These are phyloP conservation scores for Thymelicus acteon DNA, from an alignment of 2,888 invertebrate genomes.

Conservation along the genomic window DNA sequence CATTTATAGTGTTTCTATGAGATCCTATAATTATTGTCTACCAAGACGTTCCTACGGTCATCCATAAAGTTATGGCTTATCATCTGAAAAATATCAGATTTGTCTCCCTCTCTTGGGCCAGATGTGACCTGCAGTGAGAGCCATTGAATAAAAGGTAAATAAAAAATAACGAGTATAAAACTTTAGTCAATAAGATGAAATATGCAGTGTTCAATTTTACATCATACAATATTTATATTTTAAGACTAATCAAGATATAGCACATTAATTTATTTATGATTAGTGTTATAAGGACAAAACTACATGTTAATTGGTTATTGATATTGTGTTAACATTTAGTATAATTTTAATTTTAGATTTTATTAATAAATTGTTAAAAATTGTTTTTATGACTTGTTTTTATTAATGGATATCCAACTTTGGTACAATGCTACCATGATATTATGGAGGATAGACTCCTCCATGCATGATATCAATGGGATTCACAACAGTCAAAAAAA, in stretches of 20 bases:
- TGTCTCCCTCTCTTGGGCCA: too few species aligned
- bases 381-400: neutral
- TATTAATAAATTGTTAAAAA: slow-evolving; percentile 3
- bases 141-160: too few species aligned
- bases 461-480: too few species aligned
- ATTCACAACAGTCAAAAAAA: neutral
- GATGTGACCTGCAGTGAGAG: too few species aligned
- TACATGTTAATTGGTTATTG: neutral
- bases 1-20: too few species aligned
- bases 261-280: slow-evolving; percentile 5
- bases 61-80: too few species aligned
- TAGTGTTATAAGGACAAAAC: neutral
- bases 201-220: neutral
- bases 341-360: neutral
- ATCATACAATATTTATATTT: neutral
- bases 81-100: too few species aligned
- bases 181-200: neutral
- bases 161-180: neutral
- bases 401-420: neutral
- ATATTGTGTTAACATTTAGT: neutral
- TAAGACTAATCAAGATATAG: neutral
- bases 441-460: too few species aligned
- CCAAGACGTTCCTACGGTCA: too few species aligned
- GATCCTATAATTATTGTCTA: too few species aligned
- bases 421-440: too few species aligned